These are phyloP conservation scores for Hanleya hanleyi DNA, from an alignment of 2,888 invertebrate genomes.

Conservation along the genomic window DNA sequence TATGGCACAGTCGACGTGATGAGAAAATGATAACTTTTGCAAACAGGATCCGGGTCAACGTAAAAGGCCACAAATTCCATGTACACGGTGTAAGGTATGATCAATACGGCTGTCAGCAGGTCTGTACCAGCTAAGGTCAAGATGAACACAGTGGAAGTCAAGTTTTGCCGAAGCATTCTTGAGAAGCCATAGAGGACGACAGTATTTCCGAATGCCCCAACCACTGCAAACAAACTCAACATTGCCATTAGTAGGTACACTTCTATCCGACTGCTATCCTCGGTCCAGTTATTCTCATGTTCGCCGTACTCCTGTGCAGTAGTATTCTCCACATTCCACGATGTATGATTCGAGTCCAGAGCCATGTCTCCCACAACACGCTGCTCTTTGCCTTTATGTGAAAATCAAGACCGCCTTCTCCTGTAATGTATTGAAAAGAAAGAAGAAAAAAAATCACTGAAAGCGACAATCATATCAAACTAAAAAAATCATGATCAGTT, in stretches of 20 bases:
- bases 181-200: conserved; percentile 4
- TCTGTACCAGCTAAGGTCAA: conserved; percentile 13
- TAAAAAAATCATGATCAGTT: too few relatives aligned
- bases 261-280: background rate
- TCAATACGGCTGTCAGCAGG: background rate
- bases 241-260: background rate
- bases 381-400: too few relatives aligned
- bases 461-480: too few relatives aligned
- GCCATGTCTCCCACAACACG: too few relatives aligned
- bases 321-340: too few relatives aligned
- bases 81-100: conserved; percentile 7
- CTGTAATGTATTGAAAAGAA: too few relatives aligned
- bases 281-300: background rate
- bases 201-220: conserved; percentile 3
- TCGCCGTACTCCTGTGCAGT: too few relatives aligned
- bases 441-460: too few relatives aligned
- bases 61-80: conserved; percentile 2
- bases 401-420: too few relatives aligned
- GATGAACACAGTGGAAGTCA: conserved; percentile 14
- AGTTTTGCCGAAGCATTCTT: background rate
- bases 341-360: too few relatives aligned
- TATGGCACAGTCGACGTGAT: conserved; percentile 4
- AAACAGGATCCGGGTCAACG: background rate
- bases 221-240: conserved; percentile 1
- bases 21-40: conserved; percentile 12